A percentile compares a stretch with the other conserved stretches of the same genome.
Conservation (phyloP, 2,888 invertebrate species). For the Neuroscelio doddi region DNA sequence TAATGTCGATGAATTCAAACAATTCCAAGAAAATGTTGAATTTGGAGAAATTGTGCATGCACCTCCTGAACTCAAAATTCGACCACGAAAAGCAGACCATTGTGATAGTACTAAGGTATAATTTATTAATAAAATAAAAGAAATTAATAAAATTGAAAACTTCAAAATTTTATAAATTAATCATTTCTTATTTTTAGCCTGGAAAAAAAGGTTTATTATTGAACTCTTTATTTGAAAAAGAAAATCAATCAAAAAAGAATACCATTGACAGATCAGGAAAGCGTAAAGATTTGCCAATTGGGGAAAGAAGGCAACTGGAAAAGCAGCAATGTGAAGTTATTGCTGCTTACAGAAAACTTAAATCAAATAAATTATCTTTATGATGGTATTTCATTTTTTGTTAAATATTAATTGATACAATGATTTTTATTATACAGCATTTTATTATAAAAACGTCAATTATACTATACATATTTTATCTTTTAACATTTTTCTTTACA, state of each 20-base stretch:
- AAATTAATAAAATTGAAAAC: background rate
- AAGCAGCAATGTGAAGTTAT: constrained; percentile 76
- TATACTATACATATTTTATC: constrained; percentile 1
- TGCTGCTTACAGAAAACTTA: constrained; percentile 76
- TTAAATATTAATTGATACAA: constrained; percentile 15
- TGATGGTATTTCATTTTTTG: constrained; percentile 17
- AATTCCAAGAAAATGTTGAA: constrained; percentile 76
- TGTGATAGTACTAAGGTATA: constrained; percentile 70
- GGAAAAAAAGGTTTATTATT: constrained; percentile 79
- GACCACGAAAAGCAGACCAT: constrained; percentile 73
- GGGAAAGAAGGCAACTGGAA: constrained; percentile 76
- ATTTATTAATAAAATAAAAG: constrained; percentile 11
- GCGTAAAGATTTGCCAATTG: constrained; percentile 76
- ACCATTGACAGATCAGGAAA: constrained; percentile 75
- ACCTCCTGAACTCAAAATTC: constrained; percentile 78
- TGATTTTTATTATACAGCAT: background rate
- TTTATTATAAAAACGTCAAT: background rate
- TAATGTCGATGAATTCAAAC: constrained; percentile 73
- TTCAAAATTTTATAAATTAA: constrained; percentile 5
- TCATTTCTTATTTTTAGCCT: constrained; percentile 73
- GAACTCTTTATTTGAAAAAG: constrained; percentile 71
- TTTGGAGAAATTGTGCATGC: constrained; percentile 85
- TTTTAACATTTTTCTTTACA: background rate
- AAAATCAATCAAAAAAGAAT: constrained; percentile 19
- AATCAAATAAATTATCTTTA: constrained; percentile 56